These are phyloP conservation scores for Rhynchomys soricoides DNA, from an alignment of 2,113 vertebrate genomes.

Conservation along the genomic window DNA sequence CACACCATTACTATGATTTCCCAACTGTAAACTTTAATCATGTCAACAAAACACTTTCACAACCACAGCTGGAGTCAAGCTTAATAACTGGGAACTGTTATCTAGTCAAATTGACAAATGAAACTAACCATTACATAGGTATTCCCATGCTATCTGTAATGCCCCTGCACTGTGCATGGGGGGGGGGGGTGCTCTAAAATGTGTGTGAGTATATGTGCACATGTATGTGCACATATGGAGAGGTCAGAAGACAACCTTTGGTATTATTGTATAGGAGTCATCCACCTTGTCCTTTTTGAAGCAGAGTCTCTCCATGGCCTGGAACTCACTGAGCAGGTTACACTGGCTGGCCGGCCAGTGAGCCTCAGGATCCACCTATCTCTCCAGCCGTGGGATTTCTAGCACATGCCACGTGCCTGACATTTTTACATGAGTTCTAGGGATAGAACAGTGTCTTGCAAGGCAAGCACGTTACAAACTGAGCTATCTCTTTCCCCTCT, in stretches of 20 bases:
- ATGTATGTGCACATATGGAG: not conserved
- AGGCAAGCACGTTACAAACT: not conserved
- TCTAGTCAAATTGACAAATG: not conserved
- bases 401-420: not conserved
- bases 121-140: not conserved
- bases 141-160: not conserved
- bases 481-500: not conserved
- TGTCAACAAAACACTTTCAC: not conserved
- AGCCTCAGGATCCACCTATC: not conserved
- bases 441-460: not conserved
- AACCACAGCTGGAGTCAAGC: not conserved
- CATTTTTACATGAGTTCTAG: not conserved
- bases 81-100: not conserved
- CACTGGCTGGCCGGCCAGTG: not conserved
- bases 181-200: too few relatives aligned
- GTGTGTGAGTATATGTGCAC: not conserved
- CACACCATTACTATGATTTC: not conserved
- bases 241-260: not conserved
- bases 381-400: not conserved
- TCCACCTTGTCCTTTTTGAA: not conserved
- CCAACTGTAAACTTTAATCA: not conserved
- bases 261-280: not conserved
- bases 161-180: not conserved
- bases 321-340: not conserved
- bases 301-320: not conserved